Evolutionary conservation across 2,113 vertebrate genomes (phyloP).

Genomic region (Ardeotis arabs): DNA sequence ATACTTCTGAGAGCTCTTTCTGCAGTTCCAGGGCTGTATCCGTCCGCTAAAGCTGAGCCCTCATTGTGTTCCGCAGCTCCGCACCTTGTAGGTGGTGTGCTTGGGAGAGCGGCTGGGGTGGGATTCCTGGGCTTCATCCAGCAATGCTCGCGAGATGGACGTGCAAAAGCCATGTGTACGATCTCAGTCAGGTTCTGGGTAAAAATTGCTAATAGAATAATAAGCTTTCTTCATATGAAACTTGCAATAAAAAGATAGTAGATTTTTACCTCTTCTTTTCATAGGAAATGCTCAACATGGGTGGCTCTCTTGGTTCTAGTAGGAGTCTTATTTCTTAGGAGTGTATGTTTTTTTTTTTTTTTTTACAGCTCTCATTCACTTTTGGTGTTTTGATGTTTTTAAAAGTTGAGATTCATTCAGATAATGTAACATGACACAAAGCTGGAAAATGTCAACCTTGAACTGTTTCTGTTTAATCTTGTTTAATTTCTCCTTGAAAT

Average conservation of each 20-base stretch:
- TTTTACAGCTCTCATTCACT: neutral
- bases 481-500: conserved; percentile 46
- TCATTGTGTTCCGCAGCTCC: neutral
- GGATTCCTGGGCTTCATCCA: neutral
- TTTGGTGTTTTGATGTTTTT: neutral
- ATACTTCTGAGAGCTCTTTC: neutral
- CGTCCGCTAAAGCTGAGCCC: neutral
- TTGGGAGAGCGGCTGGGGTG: neutral
- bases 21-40: neutral
- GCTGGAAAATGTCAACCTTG: conserved; percentile 43
- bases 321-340: neutral
- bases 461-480: conserved; percentile 5
- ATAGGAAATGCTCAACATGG: neutral
- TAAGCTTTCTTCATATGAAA: neutral
- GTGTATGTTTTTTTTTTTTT: too few species aligned
- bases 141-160: neutral
- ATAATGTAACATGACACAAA: conserved; percentile 26
- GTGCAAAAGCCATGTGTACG: neutral
- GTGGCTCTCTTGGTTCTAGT: neutral
- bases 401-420: conserved; percentile 26
- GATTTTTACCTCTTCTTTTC: neutral
- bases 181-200: neutral
- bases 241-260: neutral
- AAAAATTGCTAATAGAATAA: neutral
- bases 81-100: neutral